A percentile compares a stretch with the other conserved stretches of the same genome.
phyloP scores from a whole-genome alignment of 2,888 invertebrate genomes.

The Unio pictorum region DNA sequence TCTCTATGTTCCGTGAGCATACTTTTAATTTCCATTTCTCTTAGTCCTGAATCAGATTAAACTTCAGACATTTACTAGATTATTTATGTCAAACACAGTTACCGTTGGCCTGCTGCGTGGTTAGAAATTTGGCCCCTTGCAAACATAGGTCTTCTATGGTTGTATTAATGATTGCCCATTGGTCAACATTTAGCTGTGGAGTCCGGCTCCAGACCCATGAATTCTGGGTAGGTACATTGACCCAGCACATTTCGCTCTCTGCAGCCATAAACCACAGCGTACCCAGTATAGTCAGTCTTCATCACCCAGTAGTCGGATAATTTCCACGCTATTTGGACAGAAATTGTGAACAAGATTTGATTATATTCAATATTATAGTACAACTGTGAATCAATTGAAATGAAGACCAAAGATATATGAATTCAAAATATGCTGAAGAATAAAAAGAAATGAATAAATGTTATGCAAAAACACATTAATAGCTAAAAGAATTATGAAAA shows the following conservation, averaged over 20 bases:
- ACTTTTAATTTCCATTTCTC: too few relatives aligned
- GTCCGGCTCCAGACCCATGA: conserved; percentile 3
- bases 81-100: not conserved
- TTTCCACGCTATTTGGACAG: not conserved
- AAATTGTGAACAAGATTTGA: too few relatives aligned
- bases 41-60: too few relatives aligned
- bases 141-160: not conserved
- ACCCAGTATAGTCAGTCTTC: conserved; percentile 3
- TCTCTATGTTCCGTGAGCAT: too few relatives aligned
- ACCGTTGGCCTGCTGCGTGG: conserved; percentile 6
- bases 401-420: too few relatives aligned
- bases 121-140: not conserved
- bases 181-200: not conserved
- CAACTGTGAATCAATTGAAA: too few relatives aligned
- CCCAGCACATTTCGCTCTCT: not conserved
- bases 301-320: conserved; percentile 3
- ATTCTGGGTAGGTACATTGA: not conserved
- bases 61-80: too few relatives aligned
- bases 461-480: too few relatives aligned
- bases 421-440: too few relatives aligned
- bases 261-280: conserved; percentile 4
- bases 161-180: not conserved
- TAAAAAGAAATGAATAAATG: too few relatives aligned
- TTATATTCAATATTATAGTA: too few relatives aligned
- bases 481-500: too few relatives aligned